Base-by-base conservation (phyloP, 2,888 invertebrate genomes). In the Limnephilus auricula region DNA sequence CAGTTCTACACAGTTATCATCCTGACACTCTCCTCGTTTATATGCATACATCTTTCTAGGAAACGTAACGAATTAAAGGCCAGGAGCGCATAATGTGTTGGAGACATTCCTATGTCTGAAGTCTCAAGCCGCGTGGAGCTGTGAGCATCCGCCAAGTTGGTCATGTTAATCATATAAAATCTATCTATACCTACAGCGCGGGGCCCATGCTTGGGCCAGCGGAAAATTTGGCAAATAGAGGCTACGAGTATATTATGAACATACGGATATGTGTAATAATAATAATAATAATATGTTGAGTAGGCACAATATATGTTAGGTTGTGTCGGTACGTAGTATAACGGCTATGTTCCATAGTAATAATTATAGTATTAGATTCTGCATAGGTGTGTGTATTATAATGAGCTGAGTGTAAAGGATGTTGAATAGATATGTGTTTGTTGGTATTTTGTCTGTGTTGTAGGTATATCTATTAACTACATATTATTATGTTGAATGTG, bases 201-300 rank as follows among this genome's bases (percentile, higher is more conserved):
- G 50, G 25, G 9, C 65, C 85, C n/a, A 34, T 40, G 37, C n/a
- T 65, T 65, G 65, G 65, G 87, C 78, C 78, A 78, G 78, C 87
- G 87, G 87, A 87, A 87, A 65, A 50, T 84, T 84, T 84, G 84
- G 84, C 84, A 84, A 37, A 84, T 84, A 84, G 40, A 50, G 18
- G 50, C 65, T n/a, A 65, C n/a, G 25, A 65, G 65, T 65, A 9
- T 65, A 9, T 65, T 65, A 65, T 65, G 65, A 65, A 25, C n/a
- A 65, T 65, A 6, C n/a, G 65, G 65, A 65, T 65, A 65, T 65
- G 65, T 65, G 65, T 65, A n/a, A 65, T 65, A n/a, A n/a, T n/a
- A n/a, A n/a, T n/a, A n/a, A n/a, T n/a, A n/a, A n/a, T n/a, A 65
- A 65, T 65, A 65, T 65, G 65, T 65, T 65, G 65, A n/a, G n/a